These are phyloP conservation scores for Spodoptera picta DNA, from an alignment of 2,888 invertebrate genomes.

Conservation along the genomic window DNA sequence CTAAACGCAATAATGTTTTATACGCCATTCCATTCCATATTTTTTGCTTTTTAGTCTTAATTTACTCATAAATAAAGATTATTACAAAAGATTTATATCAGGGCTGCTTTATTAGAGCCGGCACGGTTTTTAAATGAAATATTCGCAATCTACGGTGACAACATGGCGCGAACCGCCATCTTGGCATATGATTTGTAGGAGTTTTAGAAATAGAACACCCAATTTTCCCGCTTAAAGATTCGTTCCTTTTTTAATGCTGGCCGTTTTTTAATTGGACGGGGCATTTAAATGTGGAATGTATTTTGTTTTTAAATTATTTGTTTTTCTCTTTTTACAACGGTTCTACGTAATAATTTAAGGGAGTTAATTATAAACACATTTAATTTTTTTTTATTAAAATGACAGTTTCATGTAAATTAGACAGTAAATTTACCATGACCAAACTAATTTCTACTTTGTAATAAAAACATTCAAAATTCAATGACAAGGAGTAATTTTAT, in stretches of 20 bases:
- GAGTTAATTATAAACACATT: too few species aligned
- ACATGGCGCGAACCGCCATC: conserved; percentile 29
- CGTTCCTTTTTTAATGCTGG: conserved; percentile 5
- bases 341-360: too few species aligned
- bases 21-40: not conserved
- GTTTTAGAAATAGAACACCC: conserved; percentile 32
- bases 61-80: conserved; percentile 8
- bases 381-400: too few species aligned
- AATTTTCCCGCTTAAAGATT: conserved; percentile 10
- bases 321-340: too few species aligned
- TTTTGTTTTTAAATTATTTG: too few species aligned
- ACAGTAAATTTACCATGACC: too few species aligned
- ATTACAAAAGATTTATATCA: conserved; percentile 13
- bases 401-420: too few species aligned
- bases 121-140: conserved; percentile 27
- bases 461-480: too few species aligned
- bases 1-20: too few species aligned
- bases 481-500: too few species aligned
- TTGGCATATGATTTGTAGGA: conserved; percentile 39
- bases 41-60: not conserved
- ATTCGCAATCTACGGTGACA: conserved; percentile 30
- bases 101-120: conserved; percentile 3
- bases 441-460: too few species aligned
- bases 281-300: not conserved
- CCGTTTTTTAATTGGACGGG: not conserved